phyloP scores from a whole-genome alignment of 1,140 invertebrate genomes.

The Branchinecta lindahli region DNA sequence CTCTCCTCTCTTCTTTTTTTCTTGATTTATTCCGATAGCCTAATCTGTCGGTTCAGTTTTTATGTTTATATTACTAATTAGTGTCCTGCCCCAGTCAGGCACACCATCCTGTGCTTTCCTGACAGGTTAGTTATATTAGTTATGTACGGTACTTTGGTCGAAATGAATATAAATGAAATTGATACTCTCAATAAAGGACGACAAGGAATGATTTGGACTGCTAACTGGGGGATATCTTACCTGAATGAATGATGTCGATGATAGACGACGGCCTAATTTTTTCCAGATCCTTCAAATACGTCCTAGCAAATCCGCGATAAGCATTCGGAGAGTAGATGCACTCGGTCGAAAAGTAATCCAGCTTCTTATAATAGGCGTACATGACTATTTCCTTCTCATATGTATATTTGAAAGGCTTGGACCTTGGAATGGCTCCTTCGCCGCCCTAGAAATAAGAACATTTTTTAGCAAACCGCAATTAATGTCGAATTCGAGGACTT shows the following conservation, averaged over 20 bases:
- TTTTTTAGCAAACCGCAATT: too few relatives aligned
- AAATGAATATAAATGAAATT: constrained; percentile 1
- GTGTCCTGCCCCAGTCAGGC: too few relatives aligned
- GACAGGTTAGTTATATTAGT: too few relatives aligned
- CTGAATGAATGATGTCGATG: constrained; percentile 94
- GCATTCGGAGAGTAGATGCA: constrained; percentile 98
- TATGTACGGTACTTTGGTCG: too few relatives aligned
- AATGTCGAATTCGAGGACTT: too few relatives aligned
- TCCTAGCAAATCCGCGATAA: constrained; percentile 81
- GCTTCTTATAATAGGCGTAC: constrained; percentile 92
- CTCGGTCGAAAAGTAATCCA: constrained; percentile 99
- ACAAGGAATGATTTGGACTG: too few relatives aligned
- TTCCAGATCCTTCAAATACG: constrained; percentile 90
- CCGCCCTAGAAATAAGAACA: constrained; percentile 43
- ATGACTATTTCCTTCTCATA: constrained; percentile 99
- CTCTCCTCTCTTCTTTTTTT: too few relatives aligned
- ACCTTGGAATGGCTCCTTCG: constrained; percentile 73
- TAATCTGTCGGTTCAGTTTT: too few relatives aligned
- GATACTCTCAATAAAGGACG: not conserved
- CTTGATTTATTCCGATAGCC: too few relatives aligned
- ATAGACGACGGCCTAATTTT: constrained; percentile 82
- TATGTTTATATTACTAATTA: too few relatives aligned
- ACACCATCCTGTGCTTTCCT: too few relatives aligned
- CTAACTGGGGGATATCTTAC: constrained; percentile 31
- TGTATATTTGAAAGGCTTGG: constrained; percentile 95